Evolutionary conservation across 2,888 invertebrate species (phyloP).

Genomic region (Sycophila texana): DNA sequence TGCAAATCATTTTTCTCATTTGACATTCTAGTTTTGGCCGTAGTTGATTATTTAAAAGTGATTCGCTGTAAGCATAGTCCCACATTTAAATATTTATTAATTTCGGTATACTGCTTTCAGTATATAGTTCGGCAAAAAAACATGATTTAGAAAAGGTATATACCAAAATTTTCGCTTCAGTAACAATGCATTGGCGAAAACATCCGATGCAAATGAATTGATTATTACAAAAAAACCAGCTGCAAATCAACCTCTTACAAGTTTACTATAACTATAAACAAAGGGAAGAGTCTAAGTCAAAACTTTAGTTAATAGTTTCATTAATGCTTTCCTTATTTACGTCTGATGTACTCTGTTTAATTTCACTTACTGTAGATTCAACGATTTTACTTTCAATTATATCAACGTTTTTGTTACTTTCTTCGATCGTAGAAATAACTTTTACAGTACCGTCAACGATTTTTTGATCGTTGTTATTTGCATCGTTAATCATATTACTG

Average conservation of each 20-base stretch:
- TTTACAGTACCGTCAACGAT: slow-evolving; percentile 41
- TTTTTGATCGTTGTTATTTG: slow-evolving; percentile 51
- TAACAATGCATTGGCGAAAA: no score
- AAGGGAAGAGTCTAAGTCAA: not conserved
- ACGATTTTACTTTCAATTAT: not conserved
- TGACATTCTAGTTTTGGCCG: slow-evolving; percentile 16
- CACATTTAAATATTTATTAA: slow-evolving; percentile 8
- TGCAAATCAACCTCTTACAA: no score
- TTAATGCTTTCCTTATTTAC: slow-evolving; percentile 27
- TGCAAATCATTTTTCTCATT: not conserved
- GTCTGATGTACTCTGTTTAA: slow-evolving; percentile 8
- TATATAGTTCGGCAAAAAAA: no score
- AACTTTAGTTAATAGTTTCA: slow-evolving; percentile 23
- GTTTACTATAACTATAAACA: no score
- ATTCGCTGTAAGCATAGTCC: slow-evolving; percentile 30
- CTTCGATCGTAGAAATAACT: not conserved
- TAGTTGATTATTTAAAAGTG: slow-evolving; percentile 29
- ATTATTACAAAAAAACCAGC: slow-evolving; percentile 3
- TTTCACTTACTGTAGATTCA: not conserved
- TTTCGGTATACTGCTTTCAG: not conserved
- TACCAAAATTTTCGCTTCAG: no score
- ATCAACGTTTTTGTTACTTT: slow-evolving; percentile 13
- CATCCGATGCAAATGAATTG: no score
- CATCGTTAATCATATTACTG: slow-evolving; percentile 36
- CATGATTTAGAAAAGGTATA: no score